Conservation (phyloP, 2,888 invertebrate species). For the Nebria salina region DNA sequence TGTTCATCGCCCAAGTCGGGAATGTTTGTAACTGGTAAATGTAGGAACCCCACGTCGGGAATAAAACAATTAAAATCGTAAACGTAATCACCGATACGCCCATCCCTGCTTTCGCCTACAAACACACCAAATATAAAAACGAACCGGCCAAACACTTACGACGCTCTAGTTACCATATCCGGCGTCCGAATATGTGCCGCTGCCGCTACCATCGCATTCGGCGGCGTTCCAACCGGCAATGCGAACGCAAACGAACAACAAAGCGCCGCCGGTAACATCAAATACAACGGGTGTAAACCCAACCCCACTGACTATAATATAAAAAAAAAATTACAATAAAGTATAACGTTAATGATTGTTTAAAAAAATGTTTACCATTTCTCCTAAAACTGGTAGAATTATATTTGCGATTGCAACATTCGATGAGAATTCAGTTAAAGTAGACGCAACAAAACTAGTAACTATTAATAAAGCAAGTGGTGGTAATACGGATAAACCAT, state of each 20-base stretch:
- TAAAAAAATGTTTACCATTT: conserved; percentile 67
- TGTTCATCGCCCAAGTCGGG: conserved; percentile 69
- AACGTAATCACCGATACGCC: conserved; percentile 81
- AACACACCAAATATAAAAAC: conserved; percentile 35
- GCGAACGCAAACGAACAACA: conserved; percentile 94
- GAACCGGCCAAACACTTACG: too few species aligned
- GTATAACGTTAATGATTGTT: too few species aligned
- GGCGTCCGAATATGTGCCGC: conserved; percentile 82
- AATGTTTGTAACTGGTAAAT: conserved; percentile 73
- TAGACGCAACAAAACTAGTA: conserved; percentile 80
- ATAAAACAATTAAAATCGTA: conserved; percentile 74
- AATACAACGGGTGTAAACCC: conserved; percentile 83
- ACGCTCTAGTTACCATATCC: conserved; percentile 70
- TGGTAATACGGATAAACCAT: conserved; percentile 72
- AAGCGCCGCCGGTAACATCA: conserved; percentile 89
- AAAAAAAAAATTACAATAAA: conserved; percentile 34
- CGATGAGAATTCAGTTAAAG: conserved; percentile 88
- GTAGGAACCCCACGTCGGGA: conserved; percentile 78
- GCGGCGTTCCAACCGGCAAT: conserved; percentile 94
- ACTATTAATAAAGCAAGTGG: conserved; percentile 76
- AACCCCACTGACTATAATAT: conserved; percentile 53
- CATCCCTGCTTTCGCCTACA: conserved; percentile 67
- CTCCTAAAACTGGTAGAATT: conserved; percentile 83
- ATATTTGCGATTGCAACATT: conserved; percentile 93
- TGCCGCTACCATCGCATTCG: conserved; percentile 92